phyloP scores from a whole-genome alignment of 1,140 invertebrate species.

The Spodoptera frugiperda region DNA sequence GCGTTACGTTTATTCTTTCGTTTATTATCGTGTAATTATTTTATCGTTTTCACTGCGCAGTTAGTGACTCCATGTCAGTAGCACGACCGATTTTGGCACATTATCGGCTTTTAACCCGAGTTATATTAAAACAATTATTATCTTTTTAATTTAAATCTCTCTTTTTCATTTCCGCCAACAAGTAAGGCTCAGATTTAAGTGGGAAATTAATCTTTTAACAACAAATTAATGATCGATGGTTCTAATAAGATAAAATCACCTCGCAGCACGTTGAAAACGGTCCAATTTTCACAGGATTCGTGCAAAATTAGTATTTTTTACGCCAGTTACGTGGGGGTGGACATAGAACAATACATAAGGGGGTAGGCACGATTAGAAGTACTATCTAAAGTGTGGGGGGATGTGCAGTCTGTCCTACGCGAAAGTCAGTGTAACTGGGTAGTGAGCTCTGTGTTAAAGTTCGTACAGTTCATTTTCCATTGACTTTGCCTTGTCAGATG shows the following conservation, averaged over 20 bases:
- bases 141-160: too few relatives aligned
- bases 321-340: constrained; percentile 31
- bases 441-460: constrained; percentile 54
- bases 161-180: too few relatives aligned
- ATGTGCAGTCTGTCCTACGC: constrained; percentile 60
- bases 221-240: too few relatives aligned
- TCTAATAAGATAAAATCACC: constrained; percentile 11
- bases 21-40: too few relatives aligned
- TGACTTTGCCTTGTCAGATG: constrained; percentile 26
- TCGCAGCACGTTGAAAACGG: constrained; percentile 8
- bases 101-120: too few relatives aligned
- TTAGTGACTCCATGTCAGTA: too few relatives aligned
- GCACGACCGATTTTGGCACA: too few relatives aligned
- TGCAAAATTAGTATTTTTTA: neutral
- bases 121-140: too few relatives aligned
- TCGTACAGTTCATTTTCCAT: constrained; percentile 44
- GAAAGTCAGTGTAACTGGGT: constrained; percentile 57
- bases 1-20: too few relatives aligned
- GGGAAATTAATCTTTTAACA: too few relatives aligned
- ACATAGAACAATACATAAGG: constrained; percentile 27
- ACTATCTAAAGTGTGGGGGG: constrained; percentile 56
- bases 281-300: neutral
- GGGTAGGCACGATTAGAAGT: constrained; percentile 35
- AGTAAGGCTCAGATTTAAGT: too few relatives aligned
- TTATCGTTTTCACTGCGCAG: too few relatives aligned